These are phyloP conservation scores for Corythornis vintsioides DNA, from an alignment of 2,113 vertebrate species.

Conservation along the genomic window DNA sequence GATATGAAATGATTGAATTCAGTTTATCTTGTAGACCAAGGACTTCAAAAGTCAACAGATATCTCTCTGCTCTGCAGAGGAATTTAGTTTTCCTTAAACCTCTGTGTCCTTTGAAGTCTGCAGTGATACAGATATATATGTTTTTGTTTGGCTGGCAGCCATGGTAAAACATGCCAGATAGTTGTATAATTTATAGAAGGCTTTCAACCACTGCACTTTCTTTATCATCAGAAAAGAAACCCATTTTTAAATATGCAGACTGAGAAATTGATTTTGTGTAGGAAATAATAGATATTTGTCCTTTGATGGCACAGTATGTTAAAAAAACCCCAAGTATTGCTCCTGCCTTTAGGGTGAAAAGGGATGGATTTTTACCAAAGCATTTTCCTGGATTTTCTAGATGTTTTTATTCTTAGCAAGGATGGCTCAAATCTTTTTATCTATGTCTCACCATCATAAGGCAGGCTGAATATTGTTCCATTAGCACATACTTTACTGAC, in stretches of 20 bases:
- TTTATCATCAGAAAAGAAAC: neutral
- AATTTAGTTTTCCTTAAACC: neutral
- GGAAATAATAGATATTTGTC: neutral
- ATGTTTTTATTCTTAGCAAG: neutral
- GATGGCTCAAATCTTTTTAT: neutral
- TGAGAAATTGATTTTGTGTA: neutral
- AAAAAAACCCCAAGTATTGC: neutral
- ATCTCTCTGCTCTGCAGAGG: neutral
- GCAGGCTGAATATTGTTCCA: neutral
- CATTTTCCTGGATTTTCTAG: neutral
- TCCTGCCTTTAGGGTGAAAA: neutral
- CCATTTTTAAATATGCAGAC: neutral
- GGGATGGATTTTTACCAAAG: neutral
- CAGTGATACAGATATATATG: neutral
- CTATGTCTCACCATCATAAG: neutral
- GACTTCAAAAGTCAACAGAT: neutral
- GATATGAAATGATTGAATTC: neutral
- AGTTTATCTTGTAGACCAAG: neutral
- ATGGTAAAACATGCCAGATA: neutral
- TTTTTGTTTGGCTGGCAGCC: neutral
- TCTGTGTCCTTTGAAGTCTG: neutral
- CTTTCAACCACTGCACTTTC: neutral
- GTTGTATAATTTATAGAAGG: neutral
- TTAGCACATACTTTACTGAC: neutral
- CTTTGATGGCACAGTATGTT: neutral